Evolutionary conservation across 2,797 vertebrate genomes (phyloP).

Genomic region (Pterois miles): DNA sequence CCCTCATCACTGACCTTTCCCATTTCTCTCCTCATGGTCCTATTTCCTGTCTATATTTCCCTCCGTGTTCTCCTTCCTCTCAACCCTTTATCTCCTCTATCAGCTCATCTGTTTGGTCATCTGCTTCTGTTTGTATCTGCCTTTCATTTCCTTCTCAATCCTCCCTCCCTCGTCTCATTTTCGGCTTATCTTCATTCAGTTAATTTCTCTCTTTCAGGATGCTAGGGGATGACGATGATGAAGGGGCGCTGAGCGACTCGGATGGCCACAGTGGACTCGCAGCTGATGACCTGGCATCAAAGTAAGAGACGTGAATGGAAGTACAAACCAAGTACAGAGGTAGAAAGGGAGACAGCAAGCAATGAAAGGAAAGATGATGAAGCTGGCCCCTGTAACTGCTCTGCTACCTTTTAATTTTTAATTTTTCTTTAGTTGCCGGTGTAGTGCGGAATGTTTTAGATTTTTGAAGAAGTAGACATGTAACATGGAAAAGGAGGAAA

Average conservation of each 20-base stretch:
- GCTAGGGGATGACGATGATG: conserved; percentile 90
- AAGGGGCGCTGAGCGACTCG: conserved; percentile 91
- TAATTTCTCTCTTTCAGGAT: conserved; percentile 81
- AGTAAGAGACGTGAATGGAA: conserved; percentile 84
- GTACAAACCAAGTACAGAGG: background rate
- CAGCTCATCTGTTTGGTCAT: background rate
- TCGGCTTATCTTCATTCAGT: background rate
- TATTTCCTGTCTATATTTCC: background rate
- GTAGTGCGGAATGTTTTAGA: background rate
- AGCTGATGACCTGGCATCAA: conserved; percentile 90
- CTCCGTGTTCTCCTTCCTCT: background rate
- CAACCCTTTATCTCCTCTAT: background rate
- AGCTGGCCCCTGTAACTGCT: background rate
- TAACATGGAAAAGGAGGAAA: background rate
- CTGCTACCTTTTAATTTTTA: background rate
- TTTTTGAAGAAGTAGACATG: background rate
- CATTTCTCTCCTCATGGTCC: conserved; percentile 1
- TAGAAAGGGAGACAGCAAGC: background rate
- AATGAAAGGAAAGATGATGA: background rate
- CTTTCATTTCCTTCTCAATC: background rate
- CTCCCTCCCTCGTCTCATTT: background rate
- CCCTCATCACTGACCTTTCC: conserved; percentile 33
- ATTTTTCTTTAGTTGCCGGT: background rate
- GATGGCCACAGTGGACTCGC: conserved; percentile 84
- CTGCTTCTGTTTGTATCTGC: background rate